phyloP scores from a whole-genome alignment of 2,113 vertebrate genomes.

The Periophthalmodon schlosseri region DNA sequence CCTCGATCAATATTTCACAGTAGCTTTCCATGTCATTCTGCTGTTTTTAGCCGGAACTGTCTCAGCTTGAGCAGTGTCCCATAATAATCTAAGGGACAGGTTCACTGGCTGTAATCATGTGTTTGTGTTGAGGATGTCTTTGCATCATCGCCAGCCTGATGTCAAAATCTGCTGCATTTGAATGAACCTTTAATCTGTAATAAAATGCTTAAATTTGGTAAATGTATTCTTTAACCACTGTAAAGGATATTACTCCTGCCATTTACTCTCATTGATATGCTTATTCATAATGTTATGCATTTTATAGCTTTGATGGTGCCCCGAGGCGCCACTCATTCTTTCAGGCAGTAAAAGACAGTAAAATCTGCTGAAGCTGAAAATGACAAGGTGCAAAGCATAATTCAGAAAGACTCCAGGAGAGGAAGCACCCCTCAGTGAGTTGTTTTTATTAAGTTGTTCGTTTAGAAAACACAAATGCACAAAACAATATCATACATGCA shows the following conservation, averaged over 20 bases:
- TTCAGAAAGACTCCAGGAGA: slow-evolving; percentile 29
- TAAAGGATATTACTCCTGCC: slow-evolving; percentile 43
- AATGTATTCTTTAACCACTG: slow-evolving; percentile 37
- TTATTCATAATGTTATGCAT: slow-evolving; percentile 59
- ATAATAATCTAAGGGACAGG: slow-evolving; percentile 24
- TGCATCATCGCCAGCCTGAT: background rate
- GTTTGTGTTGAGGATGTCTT: background rate
- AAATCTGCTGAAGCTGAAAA: slow-evolving; percentile 67
- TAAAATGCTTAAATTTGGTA: slow-evolving; percentile 23
- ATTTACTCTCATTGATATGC: slow-evolving; percentile 60
- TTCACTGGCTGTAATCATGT: background rate
- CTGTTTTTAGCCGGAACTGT: slow-evolving; percentile 47
- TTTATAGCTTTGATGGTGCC: slow-evolving; percentile 62
- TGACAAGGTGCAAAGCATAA: slow-evolving; percentile 46
- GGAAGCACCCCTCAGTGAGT: slow-evolving; percentile 51
- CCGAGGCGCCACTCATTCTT: slow-evolving; percentile 48
- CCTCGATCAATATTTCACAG: slow-evolving; percentile 70
- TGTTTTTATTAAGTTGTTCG: slow-evolving; percentile 73
- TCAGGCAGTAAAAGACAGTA: slow-evolving; percentile 60
- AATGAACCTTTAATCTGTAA: slow-evolving; percentile 21
- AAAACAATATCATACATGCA: slow-evolving; percentile 78
- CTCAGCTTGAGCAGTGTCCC: slow-evolving; percentile 29
- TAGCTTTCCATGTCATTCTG: slow-evolving; percentile 56
- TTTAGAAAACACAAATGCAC: slow-evolving; percentile 79
- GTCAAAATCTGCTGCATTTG: slow-evolving; percentile 11